These are phyloP conservation scores for Neotoma lepida DNA, from an alignment of 2,113 vertebrate species.

Conservation along the genomic window DNA sequence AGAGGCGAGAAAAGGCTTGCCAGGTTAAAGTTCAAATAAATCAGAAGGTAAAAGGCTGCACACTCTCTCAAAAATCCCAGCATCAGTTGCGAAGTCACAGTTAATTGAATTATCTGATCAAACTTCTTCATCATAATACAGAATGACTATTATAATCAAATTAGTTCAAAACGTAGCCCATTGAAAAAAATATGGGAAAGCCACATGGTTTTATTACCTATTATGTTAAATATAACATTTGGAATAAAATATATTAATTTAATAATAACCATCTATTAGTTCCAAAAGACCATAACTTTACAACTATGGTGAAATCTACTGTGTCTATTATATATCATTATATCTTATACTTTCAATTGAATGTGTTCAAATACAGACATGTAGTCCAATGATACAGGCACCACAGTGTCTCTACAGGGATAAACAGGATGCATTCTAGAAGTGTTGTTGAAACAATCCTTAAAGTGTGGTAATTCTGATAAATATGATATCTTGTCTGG, in stretches of 20 bases:
- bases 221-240: slow-evolving; percentile 60
- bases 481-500: not conserved
- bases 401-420: not conserved
- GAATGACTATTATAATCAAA: slow-evolving; percentile 66
- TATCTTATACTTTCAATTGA: not conserved
- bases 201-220: not conserved
- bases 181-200: not conserved
- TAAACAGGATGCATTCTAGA: not conserved
- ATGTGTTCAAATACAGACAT: not conserved
- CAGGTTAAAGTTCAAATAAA: slow-evolving; percentile 82
- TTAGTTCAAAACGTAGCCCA: slow-evolving; percentile 58
- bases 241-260: slow-evolving; percentile 59
- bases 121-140: slow-evolving; percentile 76
- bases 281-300: not conserved
- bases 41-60: slow-evolving; percentile 73
- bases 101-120: slow-evolving; percentile 82
- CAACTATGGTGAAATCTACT: not conserved
- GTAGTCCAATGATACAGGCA: not conserved
- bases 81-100: slow-evolving; percentile 82
- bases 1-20: slow-evolving; percentile 63
- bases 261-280: slow-evolving; percentile 37
- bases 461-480: not conserved
- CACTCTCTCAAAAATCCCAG: slow-evolving; percentile 76
- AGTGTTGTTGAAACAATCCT: not conserved
- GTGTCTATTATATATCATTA: not conserved